phyloP scores from a whole-genome alignment of 2,797 vertebrate species.

The Brachyrhaphis roseni region DNA sequence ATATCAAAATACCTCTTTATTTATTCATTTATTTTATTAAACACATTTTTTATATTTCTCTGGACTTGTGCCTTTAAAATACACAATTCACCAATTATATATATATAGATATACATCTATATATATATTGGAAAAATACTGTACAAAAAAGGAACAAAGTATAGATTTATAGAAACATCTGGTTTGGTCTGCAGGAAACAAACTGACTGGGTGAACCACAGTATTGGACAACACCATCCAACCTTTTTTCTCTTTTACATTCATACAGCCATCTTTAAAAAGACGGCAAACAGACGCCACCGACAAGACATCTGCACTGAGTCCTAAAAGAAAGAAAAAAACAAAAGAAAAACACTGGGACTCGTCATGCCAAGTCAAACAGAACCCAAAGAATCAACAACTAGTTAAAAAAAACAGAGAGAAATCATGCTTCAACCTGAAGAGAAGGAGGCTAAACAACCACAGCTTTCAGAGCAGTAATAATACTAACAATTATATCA shows the following conservation, averaged over 20 bases:
- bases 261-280: conserved; percentile 81
- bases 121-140: conserved; percentile 92
- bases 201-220: conserved; percentile 88
- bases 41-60: conserved; percentile 79
- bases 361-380: conserved; percentile 64
- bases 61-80: conserved; percentile 88
- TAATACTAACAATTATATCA: conserved; percentile 71
- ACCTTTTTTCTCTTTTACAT: conserved; percentile 85
- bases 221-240: conserved; percentile 90
- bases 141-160: conserved; percentile 88
- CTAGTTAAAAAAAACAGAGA: conserved; percentile 32
- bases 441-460: conserved; percentile 59
- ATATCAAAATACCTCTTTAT: conserved; percentile 78
- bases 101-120: conserved; percentile 32
- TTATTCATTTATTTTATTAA: conserved; percentile 51
- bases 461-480: conserved; percentile 59
- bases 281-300: conserved; percentile 60
- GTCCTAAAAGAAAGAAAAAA: conserved; percentile 51
- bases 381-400: conserved; percentile 56
- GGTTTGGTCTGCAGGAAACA: conserved; percentile 93
- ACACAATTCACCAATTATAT: conserved; percentile 83
- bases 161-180: conserved; percentile 91
- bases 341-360: conserved; percentile 45
- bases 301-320: conserved; percentile 35
- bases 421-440: conserved; percentile 71